Evolutionary conservation across 2,113 vertebrate genomes (phyloP).

Genomic region (Calonectris borealis): DNA sequence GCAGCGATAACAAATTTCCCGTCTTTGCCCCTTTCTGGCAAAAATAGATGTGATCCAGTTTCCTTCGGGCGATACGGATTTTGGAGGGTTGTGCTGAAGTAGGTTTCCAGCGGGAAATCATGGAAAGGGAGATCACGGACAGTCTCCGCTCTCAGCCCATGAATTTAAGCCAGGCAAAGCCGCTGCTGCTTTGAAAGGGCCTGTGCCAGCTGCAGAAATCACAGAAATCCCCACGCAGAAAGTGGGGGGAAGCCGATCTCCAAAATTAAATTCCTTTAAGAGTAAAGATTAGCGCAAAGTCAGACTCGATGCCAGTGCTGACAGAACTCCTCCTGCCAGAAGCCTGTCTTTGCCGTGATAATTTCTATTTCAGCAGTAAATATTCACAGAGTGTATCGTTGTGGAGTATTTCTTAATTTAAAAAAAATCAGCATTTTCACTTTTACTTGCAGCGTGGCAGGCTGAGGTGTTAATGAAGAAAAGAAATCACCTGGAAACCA

Average conservation of each 20-base stretch:
- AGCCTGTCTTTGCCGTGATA: background rate
- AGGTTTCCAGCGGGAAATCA: background rate
- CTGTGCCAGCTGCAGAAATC: fast-evolving
- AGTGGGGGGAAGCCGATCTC: background rate
- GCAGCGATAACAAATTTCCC: background rate
- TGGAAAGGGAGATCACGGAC: background rate
- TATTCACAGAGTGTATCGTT: background rate
- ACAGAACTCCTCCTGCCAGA: background rate
- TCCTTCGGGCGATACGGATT: background rate
- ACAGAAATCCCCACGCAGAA: background rate
- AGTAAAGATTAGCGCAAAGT: background rate
- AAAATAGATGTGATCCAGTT: background rate
- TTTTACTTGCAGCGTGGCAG: background rate
- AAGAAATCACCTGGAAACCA: background rate
- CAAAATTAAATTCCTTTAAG: background rate
- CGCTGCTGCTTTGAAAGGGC: background rate
- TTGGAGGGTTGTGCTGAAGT: background rate
- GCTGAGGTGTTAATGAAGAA: background rate
- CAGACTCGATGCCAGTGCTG: background rate
- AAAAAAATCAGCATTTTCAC: background rate
- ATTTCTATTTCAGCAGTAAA: background rate
- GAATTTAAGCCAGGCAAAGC: background rate
- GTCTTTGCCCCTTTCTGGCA: background rate
- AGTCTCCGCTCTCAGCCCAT: background rate
- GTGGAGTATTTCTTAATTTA: background rate